Conservation (phyloP, 2,797 vertebrate species). For the Gallirallus australis region DNA sequence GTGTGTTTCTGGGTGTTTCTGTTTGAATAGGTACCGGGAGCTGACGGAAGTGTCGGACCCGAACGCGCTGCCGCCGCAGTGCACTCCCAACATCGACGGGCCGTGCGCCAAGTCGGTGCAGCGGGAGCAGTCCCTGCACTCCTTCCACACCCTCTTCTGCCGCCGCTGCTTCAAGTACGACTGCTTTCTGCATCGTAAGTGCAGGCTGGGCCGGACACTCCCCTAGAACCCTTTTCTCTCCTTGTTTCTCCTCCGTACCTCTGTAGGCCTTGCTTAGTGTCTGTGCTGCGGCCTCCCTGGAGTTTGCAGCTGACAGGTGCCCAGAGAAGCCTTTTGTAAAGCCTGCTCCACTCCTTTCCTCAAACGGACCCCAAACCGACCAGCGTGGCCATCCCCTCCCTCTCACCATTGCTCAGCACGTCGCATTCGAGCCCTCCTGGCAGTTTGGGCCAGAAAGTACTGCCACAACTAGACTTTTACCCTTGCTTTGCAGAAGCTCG, state of each 20-base stretch:
- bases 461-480: background rate
- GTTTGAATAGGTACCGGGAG: conserved; percentile 88
- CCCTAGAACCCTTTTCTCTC: conserved; percentile 28
- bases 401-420: background rate
- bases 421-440: background rate
- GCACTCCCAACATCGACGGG: conserved; percentile 96
- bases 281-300: background rate
- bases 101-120: conserved; percentile 95
- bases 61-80: conserved; percentile 91
- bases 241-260: background rate
- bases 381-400: background rate
- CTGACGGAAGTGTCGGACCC: conserved; percentile 89
- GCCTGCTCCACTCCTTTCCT: background rate
- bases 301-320: conserved; percentile 11
- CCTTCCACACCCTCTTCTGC: conserved; percentile 98
- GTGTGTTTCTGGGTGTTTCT: background rate
- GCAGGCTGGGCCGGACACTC: background rate
- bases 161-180: conserved; percentile 99
- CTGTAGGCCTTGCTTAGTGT: background rate
- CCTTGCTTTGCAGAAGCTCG: conserved; percentile 42
- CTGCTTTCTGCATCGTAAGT: conserved; percentile 95
- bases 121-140: conserved; percentile 95
- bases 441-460: background rate
- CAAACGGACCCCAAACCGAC: background rate
- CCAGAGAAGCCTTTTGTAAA: background rate